Base-by-base conservation (phyloP, 2,113 vertebrate genomes). In the Nibea albiflora region DNA sequence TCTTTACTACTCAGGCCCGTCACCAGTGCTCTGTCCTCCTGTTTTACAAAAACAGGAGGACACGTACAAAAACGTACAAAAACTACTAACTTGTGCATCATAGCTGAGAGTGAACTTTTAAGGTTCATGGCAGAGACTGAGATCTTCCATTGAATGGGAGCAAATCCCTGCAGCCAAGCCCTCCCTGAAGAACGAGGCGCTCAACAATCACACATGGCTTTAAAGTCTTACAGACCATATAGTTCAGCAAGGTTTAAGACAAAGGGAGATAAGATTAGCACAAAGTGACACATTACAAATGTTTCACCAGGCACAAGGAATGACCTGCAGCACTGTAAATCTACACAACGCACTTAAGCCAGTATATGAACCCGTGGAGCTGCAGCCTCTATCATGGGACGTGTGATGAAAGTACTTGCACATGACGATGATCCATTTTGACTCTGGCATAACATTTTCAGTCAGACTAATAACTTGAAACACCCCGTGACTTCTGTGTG, bases 361-460 rank as follows among this genome's bases (percentile, higher is more conserved):
- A 24, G 28, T 15, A 52, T 14, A 31, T 24, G 63, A 77, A 57
- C 53, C 56, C 31, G 58, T 58, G 22, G 62, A 26, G 24, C 69
- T 24, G 22, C 50, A 68, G 72, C 76, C 63, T 78, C 53, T 4
- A 22, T 57, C 67, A 39, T 69, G 71, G 60, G 53, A 83, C 68
- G 11, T 53, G 57, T 15, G 62, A 68, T 42, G 26, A 57, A 81
- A 81, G 73, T 5, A 35, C 17, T 61, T 61, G 68, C 8, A 2
- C 61, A 46, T 81, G 85, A 81, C 24, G 24, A 70, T 50, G 68
- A 86, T 71, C 69, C 75, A 81, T 72, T 86, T 73, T 47, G 66
- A 79, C 87, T 83, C 61, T 24, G 74, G 57, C 80, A 76, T 78
- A 83, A 89, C 81, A 85, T 89, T 86, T 86, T 58, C 83, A 85